phyloP scores from a whole-genome alignment of 1,140 invertebrate species.

The Ips typographus region DNA sequence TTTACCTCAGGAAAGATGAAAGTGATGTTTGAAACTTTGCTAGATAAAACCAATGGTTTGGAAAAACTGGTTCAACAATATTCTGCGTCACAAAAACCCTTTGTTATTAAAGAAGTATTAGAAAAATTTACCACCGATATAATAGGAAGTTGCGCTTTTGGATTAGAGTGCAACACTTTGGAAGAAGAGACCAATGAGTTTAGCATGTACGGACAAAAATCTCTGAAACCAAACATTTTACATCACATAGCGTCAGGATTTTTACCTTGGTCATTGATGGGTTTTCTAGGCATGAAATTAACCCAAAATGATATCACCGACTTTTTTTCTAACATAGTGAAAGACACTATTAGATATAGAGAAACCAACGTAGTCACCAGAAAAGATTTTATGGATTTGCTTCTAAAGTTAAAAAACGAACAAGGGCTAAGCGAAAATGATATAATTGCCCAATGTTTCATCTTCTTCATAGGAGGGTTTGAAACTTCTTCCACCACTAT shows the following conservation, averaged over 20 bases:
- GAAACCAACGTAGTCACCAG: conserved; percentile 50
- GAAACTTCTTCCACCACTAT: conserved; percentile 52
- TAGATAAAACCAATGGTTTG: conserved; percentile 29
- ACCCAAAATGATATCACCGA: conserved; percentile 37
- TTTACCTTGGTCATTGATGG: not conserved
- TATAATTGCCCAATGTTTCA: conserved; percentile 51
- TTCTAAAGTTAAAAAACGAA: conserved; percentile 58
- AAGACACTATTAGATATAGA: conserved; percentile 52
- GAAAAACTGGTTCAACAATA: conserved; percentile 22
- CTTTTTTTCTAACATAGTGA: conserved; percentile 54
- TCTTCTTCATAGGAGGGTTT: conserved; percentile 58
- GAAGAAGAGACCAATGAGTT: conserved; percentile 53
- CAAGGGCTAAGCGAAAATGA: conserved; percentile 19
- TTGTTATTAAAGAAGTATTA: conserved; percentile 34
- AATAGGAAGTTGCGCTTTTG: conserved; percentile 50
- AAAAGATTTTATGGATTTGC: conserved; percentile 58
- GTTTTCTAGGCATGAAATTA: conserved; percentile 15
- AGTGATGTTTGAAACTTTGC: conserved; percentile 38
- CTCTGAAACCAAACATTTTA: conserved; percentile 44
- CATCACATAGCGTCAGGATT: conserved; percentile 2
- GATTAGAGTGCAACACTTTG: conserved; percentile 50
- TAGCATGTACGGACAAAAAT: conserved; percentile 40
- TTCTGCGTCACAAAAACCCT: not conserved
- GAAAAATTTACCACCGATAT: conserved; percentile 29
- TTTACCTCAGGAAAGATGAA: conserved; percentile 54